Conservation (phyloP, 2,113 vertebrate genomes). For the Panurus biarmicus region DNA sequence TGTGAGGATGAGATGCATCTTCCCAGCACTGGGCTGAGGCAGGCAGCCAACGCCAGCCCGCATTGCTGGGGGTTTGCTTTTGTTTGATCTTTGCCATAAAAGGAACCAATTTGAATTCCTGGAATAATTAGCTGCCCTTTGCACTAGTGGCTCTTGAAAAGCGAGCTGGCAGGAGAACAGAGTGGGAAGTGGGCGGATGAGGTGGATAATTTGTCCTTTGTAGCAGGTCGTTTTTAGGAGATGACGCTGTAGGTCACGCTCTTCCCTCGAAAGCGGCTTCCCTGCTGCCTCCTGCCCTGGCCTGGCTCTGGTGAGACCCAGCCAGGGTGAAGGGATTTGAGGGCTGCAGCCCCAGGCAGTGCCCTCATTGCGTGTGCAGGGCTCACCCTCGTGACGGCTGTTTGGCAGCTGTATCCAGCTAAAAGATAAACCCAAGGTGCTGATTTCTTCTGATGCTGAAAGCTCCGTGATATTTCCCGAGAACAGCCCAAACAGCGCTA, state of each 20-base stretch:
- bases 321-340: neutral
- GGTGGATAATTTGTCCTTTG: neutral
- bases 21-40: neutral
- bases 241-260: neutral
- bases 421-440: neutral
- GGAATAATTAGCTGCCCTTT: slow-evolving; percentile 34
- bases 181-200: neutral
- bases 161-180: slow-evolving; percentile 2
- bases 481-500: neutral
- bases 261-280: slow-evolving; percentile 22
- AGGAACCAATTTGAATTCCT: slow-evolving; percentile 25
- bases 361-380: neutral
- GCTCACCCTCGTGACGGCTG: neutral
- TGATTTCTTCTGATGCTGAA: neutral
- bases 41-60: neutral
- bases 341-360: neutral
- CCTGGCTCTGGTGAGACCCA: neutral
- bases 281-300: neutral
- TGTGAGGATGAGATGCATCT: neutral
- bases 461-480: neutral
- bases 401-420: neutral
- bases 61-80: neutral
- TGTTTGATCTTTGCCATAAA: slow-evolving; percentile 42
- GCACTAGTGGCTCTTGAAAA: neutral
- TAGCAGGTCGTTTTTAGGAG: neutral